Percentiles rank a stretch among this genome's conserved stretches.
Conservation (phyloP, 2,113 vertebrate species). For the Verasper variegatus region DNA sequence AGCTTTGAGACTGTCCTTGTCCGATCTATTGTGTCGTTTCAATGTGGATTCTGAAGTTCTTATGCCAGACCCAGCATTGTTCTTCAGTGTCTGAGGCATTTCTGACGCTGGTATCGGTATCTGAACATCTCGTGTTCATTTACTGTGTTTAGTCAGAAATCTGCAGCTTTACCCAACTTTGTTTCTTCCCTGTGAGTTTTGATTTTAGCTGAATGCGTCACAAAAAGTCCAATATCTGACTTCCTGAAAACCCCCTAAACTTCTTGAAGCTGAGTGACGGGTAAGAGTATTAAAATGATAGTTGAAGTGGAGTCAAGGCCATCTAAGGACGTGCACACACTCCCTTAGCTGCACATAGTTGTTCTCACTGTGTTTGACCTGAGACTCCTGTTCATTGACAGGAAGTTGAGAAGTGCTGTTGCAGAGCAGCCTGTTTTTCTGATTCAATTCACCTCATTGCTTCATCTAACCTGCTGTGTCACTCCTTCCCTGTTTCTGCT, state of each 20-base stretch:
- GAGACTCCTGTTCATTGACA: neutral
- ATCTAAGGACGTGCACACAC: conserved; percentile 12
- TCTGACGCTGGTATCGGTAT: too few species aligned
- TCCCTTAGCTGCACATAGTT: neutral
- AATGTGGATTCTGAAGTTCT: too few species aligned
- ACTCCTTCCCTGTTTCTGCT: neutral
- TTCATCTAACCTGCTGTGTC: neutral
- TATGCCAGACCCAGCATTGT: too few species aligned
- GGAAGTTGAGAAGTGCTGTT: neutral
- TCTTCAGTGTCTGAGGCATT: too few species aligned
- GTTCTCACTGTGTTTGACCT: conserved; percentile 4
- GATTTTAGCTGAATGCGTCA: neutral
- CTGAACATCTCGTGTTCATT: too few species aligned
- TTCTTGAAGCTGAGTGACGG: neutral
- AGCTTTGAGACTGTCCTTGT: too few species aligned
- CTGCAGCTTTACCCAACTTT: neutral
- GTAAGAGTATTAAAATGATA: neutral
- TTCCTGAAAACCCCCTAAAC: neutral
- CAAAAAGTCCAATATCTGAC: neutral
- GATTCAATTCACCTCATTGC: neutral
- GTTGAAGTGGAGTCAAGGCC: neutral
- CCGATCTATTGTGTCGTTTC: too few species aligned
- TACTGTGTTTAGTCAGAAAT: neutral
- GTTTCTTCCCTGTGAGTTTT: too few species aligned
- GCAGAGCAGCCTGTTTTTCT: neutral